Conservation (phyloP, 2,797 vertebrate genomes). For the Amazona ochrocephala region DNA sequence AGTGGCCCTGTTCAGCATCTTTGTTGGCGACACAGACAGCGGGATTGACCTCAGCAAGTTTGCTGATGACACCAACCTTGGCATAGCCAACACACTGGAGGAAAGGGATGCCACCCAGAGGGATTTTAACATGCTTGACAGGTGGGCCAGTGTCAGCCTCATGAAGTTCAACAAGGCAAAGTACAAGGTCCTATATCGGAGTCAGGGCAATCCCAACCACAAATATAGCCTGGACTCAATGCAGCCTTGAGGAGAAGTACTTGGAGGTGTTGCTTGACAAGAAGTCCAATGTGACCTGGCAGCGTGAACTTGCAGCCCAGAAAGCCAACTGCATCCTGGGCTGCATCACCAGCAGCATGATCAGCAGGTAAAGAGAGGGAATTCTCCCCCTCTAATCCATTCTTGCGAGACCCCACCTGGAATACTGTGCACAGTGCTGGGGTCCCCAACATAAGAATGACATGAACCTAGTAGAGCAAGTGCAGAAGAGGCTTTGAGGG, state of each 20-base stretch:
- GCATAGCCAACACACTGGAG: background rate
- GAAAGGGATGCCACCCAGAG: background rate
- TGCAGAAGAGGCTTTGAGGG: background rate
- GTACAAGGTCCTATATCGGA: background rate
- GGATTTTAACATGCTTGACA: background rate
- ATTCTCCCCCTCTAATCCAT: background rate
- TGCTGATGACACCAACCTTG: background rate
- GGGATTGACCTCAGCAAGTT: background rate
- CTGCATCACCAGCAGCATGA: background rate
- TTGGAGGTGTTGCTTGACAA: background rate
- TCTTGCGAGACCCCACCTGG: background rate
- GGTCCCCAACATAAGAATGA: background rate
- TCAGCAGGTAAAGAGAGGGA: background rate
- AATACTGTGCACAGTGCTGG: background rate
- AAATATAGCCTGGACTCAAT: background rate
- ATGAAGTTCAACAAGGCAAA: background rate
- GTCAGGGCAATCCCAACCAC: background rate
- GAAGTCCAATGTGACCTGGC: background rate
- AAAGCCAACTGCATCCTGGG: background rate
- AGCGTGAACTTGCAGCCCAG: background rate
- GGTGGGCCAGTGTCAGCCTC: background rate
- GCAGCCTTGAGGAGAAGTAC: background rate
- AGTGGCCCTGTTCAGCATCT: background rate
- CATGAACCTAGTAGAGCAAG: background rate
- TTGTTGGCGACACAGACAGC: background rate